A percentile compares a stretch with the other conserved stretches of the same genome.
Conservation (phyloP, 2,113 vertebrate genomes). For the Actenoides hombroni region DNA sequence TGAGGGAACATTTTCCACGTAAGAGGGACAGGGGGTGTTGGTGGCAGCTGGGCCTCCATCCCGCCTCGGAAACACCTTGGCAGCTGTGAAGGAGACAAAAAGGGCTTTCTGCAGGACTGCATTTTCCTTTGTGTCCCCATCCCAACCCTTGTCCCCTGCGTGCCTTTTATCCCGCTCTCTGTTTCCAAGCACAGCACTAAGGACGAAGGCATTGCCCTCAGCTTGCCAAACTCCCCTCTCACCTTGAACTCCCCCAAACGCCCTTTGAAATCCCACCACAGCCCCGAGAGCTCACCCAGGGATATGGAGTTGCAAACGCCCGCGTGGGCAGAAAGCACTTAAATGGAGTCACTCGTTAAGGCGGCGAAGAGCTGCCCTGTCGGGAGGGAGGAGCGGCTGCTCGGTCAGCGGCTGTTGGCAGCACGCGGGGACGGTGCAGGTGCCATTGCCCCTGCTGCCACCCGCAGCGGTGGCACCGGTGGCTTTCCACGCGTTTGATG, state of each 20-base stretch:
- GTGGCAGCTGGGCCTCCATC: not conserved
- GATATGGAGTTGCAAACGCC: not conserved
- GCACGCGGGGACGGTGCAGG: not conserved
- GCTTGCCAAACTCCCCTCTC: not conserved
- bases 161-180: not conserved
- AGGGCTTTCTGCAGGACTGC: not conserved
- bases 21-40: not conserved
- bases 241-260: not conserved
- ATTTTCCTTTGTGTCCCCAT: not conserved
- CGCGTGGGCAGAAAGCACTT: not conserved
- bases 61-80: not conserved
- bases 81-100: constrained; percentile 18
- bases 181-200: not conserved
- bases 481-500: not conserved
- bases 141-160: not conserved
- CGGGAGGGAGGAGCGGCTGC: accelerated
- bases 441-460: not conserved
- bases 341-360: accelerated
- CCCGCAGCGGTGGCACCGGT: not conserved
- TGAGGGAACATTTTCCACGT: not conserved
- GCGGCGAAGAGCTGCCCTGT: not conserved
- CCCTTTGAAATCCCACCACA: not conserved
- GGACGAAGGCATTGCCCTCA: not conserved
- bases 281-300: not conserved
- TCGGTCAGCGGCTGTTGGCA: accelerated